Evolutionary conservation across 2,113 vertebrate genomes (phyloP), one percentile per base, ranked within the genome.

Genomic region (Crotophaga sulcirostris): DNA sequence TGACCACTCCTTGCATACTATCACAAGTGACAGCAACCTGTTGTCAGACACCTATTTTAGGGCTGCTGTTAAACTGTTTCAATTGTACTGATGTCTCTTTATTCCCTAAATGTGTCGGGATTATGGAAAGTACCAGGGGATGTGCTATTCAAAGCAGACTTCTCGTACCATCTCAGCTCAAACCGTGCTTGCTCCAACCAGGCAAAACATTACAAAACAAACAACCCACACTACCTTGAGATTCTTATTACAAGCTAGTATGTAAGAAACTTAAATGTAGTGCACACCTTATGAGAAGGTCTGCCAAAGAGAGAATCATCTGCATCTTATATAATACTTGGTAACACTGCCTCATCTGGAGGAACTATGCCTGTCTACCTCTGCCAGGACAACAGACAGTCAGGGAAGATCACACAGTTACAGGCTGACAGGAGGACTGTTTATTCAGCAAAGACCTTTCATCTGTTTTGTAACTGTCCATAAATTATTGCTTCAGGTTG

Each of bases 381-480:
- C 28, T 80, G 47, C 80, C 77, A 68, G 62, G 52, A 59, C 3
- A 4, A 24, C 42, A n/a, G 75, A 62, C 78, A 24, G 1, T 72
- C 54, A 38, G 62, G 64, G 83, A 75, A 74, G 36, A 77, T 70
- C 73, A 79, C 26, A 33, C 56, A 7, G 24, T 33, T 63, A 23
- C 16, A 67, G 56, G 7, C 58, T 93, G 59, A 58, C 45, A 20
- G 13, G 59, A 33, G 34, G 6, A 54, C 40, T 95, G 81, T 92
- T 97, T 96, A 81, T 89, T 85, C 84, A 94, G 76, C 40, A 89
- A 66, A 93, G 85, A 91, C 89, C 87, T 96, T 95, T 87, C 78
- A 56, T 91, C 94, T 94, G n/a, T 95, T 93, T 94, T 75, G 90
- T 95, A 94, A 96, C 56, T 67, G 76, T 80, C 54, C 17, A 2